Conservation (phyloP, 2,113 vertebrate genomes). For the Nicator chloris region DNA sequence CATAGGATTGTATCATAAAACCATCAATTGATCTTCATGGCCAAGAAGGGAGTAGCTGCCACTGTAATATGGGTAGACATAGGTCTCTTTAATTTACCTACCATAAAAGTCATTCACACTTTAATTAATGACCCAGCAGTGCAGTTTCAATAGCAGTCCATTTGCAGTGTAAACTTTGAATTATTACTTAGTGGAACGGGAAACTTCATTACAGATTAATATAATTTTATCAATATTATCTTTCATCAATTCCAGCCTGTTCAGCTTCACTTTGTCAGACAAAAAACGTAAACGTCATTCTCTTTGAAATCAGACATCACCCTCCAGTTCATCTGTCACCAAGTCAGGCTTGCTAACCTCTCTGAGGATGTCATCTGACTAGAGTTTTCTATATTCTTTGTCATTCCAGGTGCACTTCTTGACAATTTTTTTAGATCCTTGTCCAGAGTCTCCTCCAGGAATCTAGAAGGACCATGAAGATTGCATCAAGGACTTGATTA, state of each 20-base stretch:
- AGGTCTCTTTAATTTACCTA: background rate
- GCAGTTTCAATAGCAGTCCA: background rate
- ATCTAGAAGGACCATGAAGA: slow-evolving; percentile 34
- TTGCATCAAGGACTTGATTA: slow-evolving; percentile 38
- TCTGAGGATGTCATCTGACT: background rate
- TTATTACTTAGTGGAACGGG: background rate
- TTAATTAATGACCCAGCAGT: background rate
- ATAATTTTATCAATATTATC: background rate
- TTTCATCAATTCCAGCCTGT: background rate
- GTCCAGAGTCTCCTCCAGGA: slow-evolving; percentile 10
- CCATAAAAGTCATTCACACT: background rate
- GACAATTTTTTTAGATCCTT: slow-evolving; percentile 15
- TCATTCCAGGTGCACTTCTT: slow-evolving; percentile 7
- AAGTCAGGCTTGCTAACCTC: background rate
- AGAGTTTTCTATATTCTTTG: background rate
- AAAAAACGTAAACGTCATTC: background rate
- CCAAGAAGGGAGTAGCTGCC: background rate
- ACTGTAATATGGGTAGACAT: background rate
- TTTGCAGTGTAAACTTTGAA: slow-evolving; percentile 6
- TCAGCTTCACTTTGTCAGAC: background rate
- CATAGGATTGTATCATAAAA: background rate
- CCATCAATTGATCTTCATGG: background rate
- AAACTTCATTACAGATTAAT: background rate
- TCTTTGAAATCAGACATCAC: slow-evolving; percentile 20
- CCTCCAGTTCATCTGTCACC: background rate